Conservation (phyloP, 1,140 invertebrate species). For the Dendrolimus kikuchii region DNA sequence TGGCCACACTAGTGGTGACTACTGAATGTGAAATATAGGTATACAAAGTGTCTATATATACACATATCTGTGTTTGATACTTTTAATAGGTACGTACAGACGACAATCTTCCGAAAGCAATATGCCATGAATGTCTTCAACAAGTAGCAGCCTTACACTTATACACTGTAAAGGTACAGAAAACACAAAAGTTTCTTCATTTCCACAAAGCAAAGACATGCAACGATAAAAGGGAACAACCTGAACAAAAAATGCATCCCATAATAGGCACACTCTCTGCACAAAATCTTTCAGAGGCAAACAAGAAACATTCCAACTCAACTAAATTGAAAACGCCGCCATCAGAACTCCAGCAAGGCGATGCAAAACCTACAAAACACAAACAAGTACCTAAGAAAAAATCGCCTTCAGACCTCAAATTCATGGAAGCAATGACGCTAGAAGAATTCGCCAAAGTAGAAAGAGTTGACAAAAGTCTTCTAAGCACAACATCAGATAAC, state of each 20-base stretch:
- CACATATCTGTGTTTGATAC: not conserved
- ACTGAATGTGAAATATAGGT: too few species aligned
- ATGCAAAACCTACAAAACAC: conserved; percentile 28
- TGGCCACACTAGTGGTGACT: too few species aligned
- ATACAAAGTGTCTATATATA: too few species aligned
- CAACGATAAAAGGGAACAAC: conserved; percentile 26
- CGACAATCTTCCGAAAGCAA: conserved; percentile 60
- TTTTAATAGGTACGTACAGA: conserved; percentile 45
- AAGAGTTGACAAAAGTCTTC: conserved; percentile 46
- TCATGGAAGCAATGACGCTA: conserved; percentile 54
- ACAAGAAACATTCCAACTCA: conserved; percentile 12
- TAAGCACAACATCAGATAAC: conserved; percentile 22
- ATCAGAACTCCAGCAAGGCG: conserved; percentile 37
- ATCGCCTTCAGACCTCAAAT: conserved; percentile 43
- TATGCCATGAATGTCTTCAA: conserved; percentile 61
- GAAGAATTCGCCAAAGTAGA: conserved; percentile 55
- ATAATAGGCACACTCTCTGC: conserved; percentile 24
- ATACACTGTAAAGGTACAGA: conserved; percentile 56
- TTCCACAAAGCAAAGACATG: conserved; percentile 47
- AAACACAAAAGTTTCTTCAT: conserved; percentile 59
- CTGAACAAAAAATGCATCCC: conserved; percentile 30
- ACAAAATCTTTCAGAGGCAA: conserved; percentile 20
- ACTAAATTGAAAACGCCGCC: conserved; percentile 17
- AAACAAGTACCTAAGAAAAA: conserved; percentile 30
- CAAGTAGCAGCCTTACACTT: conserved; percentile 45